Conservation (phyloP, 2,797 vertebrate genomes). For the Molothrus ater region DNA sequence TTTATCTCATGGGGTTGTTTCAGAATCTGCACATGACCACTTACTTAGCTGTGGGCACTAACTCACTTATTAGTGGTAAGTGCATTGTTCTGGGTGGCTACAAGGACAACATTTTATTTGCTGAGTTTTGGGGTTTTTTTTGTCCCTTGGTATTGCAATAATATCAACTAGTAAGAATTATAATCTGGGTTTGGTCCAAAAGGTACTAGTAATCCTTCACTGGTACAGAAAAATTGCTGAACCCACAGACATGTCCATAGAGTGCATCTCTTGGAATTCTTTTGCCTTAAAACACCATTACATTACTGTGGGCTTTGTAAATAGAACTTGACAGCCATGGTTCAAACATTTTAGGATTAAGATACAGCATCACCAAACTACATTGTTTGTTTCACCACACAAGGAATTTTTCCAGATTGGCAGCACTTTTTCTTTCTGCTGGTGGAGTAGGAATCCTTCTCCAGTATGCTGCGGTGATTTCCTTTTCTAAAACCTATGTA, state of each 20-base stretch:
- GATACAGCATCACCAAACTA: background rate
- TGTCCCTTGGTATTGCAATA: background rate
- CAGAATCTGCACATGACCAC: background rate
- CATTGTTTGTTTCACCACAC: background rate
- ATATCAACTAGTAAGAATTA: background rate
- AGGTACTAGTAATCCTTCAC: background rate
- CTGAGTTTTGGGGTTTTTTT: accelerated
- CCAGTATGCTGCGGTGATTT: background rate
- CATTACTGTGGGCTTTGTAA: background rate
- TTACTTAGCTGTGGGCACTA: background rate
- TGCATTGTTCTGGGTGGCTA: background rate
- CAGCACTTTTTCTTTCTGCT: background rate
- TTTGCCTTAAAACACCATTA: background rate
- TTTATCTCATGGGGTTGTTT: background rate
- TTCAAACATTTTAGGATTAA: background rate
- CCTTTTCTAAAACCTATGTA: background rate
- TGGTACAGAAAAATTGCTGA: background rate
- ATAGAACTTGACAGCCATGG: background rate
- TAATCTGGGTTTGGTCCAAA: background rate
- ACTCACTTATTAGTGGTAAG: background rate
- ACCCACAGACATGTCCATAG: background rate
- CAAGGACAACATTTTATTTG: background rate
- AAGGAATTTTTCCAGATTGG: background rate
- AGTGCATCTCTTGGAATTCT: background rate
- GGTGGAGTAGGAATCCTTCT: background rate